phyloP scores from a whole-genome alignment of 2,113 vertebrate species.

The Pontoporia blainvillei region DNA sequence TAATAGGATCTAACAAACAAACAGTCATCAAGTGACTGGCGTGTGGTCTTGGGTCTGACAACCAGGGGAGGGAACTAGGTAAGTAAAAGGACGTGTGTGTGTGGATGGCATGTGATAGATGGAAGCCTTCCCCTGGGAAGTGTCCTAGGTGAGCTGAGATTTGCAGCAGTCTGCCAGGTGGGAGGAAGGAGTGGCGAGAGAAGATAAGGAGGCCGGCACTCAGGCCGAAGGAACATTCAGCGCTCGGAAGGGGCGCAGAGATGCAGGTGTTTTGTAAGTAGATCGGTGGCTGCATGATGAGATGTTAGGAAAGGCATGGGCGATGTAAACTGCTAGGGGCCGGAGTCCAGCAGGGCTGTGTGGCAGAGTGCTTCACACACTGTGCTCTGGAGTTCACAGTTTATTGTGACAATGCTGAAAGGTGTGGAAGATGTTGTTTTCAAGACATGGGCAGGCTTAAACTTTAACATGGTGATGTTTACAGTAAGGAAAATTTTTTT shows the following conservation, averaged over 20 bases:
- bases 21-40: accelerated
- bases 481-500: accelerated
- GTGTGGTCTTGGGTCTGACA: too few relatives aligned
- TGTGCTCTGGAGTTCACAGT: accelerated
- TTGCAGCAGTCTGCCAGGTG: accelerated
- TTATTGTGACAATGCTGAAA: not conserved
- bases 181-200: not conserved
- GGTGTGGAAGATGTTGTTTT: too few relatives aligned
- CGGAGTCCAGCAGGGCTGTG: accelerated
- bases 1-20: not conserved
- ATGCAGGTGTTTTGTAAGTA: not conserved
- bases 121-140: not conserved
- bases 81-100: accelerated
- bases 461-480: accelerated
- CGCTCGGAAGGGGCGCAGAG: not conserved
- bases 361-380: too few relatives aligned
- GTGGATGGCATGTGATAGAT: accelerated
- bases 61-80: accelerated
- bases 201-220: accelerated
- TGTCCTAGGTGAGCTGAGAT: not conserved
- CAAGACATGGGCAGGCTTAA: not conserved
- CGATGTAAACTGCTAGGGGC: not conserved
- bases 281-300: accelerated
- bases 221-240: not conserved
- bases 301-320: accelerated